These are phyloP conservation scores for Leptopilina boulardi DNA, from an alignment of 1,140 invertebrate species.

Conservation along the genomic window DNA sequence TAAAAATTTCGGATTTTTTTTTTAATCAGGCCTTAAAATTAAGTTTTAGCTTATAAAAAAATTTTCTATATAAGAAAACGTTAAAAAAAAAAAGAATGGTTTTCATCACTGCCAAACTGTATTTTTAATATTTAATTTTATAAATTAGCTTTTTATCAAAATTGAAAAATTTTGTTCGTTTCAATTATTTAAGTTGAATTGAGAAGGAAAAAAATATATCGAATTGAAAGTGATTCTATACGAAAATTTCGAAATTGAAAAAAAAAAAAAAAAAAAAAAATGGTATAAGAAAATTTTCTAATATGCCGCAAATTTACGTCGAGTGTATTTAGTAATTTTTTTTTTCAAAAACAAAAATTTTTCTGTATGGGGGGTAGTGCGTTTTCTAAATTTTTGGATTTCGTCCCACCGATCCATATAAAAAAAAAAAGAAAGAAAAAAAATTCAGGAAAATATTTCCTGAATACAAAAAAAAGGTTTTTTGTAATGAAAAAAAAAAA, in stretches of 20 bases:
- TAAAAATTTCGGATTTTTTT: too few relatives aligned
- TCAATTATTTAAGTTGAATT: not conserved
- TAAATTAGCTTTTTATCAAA: constrained; percentile 1
- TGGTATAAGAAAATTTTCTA: not conserved
- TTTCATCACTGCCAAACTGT: constrained; percentile 23
- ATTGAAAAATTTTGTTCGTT: not conserved
- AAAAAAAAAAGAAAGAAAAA: not conserved
- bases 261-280: too few relatives aligned
- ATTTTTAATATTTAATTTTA: constrained; percentile 27
- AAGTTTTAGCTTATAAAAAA: constrained; percentile 9
- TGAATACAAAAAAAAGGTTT: constrained; percentile 45
- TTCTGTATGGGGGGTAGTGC: not conserved
- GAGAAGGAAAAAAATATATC: not conserved
- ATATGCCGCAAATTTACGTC: not conserved
- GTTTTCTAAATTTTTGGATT: constrained; percentile 11
- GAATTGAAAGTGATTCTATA: not conserved
- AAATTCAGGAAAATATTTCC: constrained; percentile 17
- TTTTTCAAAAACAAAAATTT: not conserved
- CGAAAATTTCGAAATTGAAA: not conserved
- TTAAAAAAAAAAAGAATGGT: not conserved
- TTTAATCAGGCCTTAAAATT: not conserved
- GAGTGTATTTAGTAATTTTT: constrained; percentile 8
- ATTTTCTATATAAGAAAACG: not conserved
- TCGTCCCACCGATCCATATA: constrained; percentile 21
- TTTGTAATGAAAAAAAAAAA: constrained; percentile 30